These are phyloP conservation scores for Eospalax fontanierii DNA, from an alignment of 2,797 vertebrate genomes.

Conservation along the genomic window DNA sequence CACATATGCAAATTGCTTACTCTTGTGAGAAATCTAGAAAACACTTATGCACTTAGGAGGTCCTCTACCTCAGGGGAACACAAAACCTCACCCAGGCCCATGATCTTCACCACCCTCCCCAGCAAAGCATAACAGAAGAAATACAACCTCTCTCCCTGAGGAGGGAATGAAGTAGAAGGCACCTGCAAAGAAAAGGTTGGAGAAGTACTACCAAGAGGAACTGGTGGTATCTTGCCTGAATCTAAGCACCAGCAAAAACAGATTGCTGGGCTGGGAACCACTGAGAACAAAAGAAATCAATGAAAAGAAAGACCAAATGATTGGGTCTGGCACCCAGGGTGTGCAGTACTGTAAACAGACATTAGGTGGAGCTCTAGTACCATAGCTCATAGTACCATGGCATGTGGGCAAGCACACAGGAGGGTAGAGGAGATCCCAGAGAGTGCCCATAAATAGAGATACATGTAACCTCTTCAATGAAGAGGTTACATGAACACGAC, in stretches of 20 bases:
- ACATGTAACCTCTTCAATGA: not conserved
- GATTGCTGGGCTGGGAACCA: not conserved
- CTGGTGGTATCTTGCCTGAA: not conserved
- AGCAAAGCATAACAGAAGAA: not conserved
- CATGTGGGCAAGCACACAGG: not conserved
- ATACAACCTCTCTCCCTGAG: not conserved
- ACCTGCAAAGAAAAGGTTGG: not conserved
- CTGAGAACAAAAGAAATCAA: conserved; percentile 50
- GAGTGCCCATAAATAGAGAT: not conserved
- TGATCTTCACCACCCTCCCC: not conserved
- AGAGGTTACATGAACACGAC: not conserved
- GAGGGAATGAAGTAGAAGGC: not conserved
- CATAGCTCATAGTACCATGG: not conserved
- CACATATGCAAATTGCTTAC: not conserved
- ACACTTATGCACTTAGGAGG: not conserved
- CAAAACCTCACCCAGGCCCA: conserved; percentile 41
- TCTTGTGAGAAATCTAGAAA: conserved; percentile 13
- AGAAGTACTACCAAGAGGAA: not conserved
- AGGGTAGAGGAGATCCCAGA: too few species aligned
- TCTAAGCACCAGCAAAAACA: not conserved
- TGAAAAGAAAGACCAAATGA: too few species aligned
- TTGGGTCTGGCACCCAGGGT: not conserved
- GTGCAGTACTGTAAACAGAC: not conserved
- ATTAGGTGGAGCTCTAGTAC: conserved; percentile 57
- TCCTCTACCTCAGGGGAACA: not conserved